Evolutionary conservation across 2,113 vertebrate species (phyloP), one percentile per base, ranked within the genome.

Genomic region (Chlamydotis undulata): DNA sequence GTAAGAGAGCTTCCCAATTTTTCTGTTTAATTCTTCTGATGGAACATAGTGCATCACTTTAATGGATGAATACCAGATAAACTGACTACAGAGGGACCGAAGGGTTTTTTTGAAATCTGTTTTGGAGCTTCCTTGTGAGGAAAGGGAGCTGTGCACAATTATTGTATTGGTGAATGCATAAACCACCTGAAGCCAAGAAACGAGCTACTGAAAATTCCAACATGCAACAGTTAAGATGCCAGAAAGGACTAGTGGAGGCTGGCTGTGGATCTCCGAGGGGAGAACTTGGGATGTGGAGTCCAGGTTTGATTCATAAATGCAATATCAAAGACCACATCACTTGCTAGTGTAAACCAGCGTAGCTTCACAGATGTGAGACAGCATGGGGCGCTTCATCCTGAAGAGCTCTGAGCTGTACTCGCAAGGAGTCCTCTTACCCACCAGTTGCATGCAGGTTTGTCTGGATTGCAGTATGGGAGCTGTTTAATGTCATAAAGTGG

Each of bases 1-100:
- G 96, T 96, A 97, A 96, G 95, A 94, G 73, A 87, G 92, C 94
- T 94, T 95, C 94, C 86, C 69, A 49, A 86, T 95, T 92, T 31
- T 67, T 75, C 79, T 87, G 61, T 83, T 96, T 94, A 89, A 93
- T 90, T 95, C 85, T 94, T 92, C 83, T 92, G 73, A 23, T 75
- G 47, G 64, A 80, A 59, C 81, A 49, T 24, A 86, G 76, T 87
- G 89, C 88, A 60, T 73, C 47, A 49, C 73, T 91, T 74, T 68
- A 92, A 50, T 96, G 83, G 69, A 94, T 92, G 94, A 74, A 67
- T 81, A 81, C 69, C 63, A 67, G 85, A 82, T 87, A 39, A 80
- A 83, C 53, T 65, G 53, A 64, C 91, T 92, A 43, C 77, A 87
- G 83, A 87, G 61, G 35, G 80, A 57, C 26, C 74, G 64, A 91